These are phyloP conservation scores for Spongilla lacustris DNA, from an alignment of 37 sponge, comb jelly and placozoan species.

Conservation along the genomic window DNA sequence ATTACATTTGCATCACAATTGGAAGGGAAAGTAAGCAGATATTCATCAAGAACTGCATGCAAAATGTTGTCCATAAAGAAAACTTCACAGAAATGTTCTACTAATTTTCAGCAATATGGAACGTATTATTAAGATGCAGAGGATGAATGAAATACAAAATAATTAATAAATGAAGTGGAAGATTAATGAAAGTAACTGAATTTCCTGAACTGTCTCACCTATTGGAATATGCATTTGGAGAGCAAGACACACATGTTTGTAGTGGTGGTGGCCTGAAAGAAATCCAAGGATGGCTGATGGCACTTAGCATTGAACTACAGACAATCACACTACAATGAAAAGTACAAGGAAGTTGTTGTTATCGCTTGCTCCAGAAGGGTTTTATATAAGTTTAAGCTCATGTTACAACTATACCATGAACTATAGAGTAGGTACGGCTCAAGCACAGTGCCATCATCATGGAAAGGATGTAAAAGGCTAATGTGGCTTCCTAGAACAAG, in stretches of 20 bases:
- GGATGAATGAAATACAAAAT: conserved; percentile 2
- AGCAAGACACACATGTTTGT: background rate
- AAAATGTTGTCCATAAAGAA: too few relatives aligned
- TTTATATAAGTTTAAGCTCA: background rate
- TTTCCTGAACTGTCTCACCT: conserved; percentile 20
- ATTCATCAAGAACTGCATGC: too few relatives aligned
- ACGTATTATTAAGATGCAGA: conserved; percentile 4
- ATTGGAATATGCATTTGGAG: conserved; percentile 30
- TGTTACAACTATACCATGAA: conserved; percentile 10
- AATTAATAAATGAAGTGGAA: conserved; percentile 23
- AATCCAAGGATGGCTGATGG: conserved; percentile 20
- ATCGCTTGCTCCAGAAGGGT: background rate
- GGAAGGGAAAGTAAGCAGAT: too few relatives aligned
- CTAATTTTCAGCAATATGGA: conserved; percentile 10
- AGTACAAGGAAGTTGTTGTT: background rate
- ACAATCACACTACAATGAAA: conserved; percentile 11
- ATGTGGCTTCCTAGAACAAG: conserved; percentile 10
- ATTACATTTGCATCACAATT: too few relatives aligned
- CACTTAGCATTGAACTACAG: conserved; percentile 1
- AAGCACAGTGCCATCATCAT: conserved; percentile 3
- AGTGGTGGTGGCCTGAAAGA: conserved; percentile 22
- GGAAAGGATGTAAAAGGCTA: background rate
- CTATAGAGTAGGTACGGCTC: background rate
- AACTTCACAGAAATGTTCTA: background rate
- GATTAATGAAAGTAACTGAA: conserved; percentile 12